Base-by-base conservation (phyloP, 2,797 vertebrate genomes). In the Pipistrellus pygmaeus region DNA sequence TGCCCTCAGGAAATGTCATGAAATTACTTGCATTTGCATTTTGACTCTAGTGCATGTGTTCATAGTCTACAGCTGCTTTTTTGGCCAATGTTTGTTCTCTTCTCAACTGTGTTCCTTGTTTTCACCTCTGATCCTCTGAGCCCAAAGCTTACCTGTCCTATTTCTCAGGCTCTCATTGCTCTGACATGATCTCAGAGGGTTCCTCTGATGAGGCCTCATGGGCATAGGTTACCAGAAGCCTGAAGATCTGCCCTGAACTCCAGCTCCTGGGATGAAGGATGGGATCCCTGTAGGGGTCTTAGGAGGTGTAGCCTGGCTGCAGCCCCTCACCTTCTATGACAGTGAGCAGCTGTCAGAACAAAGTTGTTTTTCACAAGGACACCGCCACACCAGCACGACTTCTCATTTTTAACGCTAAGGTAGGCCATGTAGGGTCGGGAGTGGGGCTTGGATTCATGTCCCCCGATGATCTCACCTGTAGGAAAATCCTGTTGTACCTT, bases 341-440 rank as follows among this genome's bases (percentile, higher is more conserved):
- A 97, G 89, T 98, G 97, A 38, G 97, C 96, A 0, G 97, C 97
- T 0, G 97, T 97, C 88, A 98, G 66, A 72, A 98, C 97, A 5
- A 97, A 94, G 62, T 97, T 80, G 3, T 93, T 5, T 48, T 23
- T 8, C n/a, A 97, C 69, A 64, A 98, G 94, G 85, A 96, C 93
- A 21, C 96, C 94, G 0, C 96, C 95, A 2, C 96, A 97, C 0
- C 0, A 2, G 0, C 8, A 44, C 5, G 41, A 44, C 41, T 6
- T 0, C 1, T 0, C 0, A 0, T 0, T 0, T 0, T 5, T 0
- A 1, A 9, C 11, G 1, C 3, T 0, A 71, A 97, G 60, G 53
- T 6, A 92, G 0, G 95, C 97, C 97, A 97, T 97, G 25, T 97
- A 97, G 44, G 95, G 96, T 6, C 11, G 78, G 23, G 96, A 97